phyloP scores from a whole-genome alignment of 53 echinoderm and acorn worm species.

The Echinometra lucunter region DNA sequence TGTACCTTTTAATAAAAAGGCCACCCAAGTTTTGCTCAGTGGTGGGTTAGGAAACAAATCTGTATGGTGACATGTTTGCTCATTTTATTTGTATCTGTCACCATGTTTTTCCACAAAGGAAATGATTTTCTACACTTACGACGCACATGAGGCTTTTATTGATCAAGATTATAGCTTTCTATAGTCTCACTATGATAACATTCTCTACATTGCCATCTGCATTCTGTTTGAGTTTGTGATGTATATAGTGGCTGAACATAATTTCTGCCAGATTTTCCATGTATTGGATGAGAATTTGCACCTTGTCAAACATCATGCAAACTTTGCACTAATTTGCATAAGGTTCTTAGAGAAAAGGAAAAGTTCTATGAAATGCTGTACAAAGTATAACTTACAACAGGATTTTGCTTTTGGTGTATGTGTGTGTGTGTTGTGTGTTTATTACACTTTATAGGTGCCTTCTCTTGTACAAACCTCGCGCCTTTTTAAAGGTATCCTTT shows the following conservation, averaged over 20 bases:
- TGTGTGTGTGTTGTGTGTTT: too few species aligned
- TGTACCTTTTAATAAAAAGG: not conserved
- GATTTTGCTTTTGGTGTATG: too few species aligned
- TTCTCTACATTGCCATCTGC: not conserved
- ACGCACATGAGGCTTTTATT: not conserved
- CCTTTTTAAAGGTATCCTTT: too few species aligned
- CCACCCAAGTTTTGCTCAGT: not conserved
- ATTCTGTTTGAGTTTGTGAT: not conserved
- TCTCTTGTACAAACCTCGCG: too few species aligned
- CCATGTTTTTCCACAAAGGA: not conserved
- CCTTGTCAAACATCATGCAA: not conserved
- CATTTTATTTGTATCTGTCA: not conserved
- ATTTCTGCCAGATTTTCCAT: constrained; percentile 11
- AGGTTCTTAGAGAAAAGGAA: too few species aligned
- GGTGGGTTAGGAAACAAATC: not conserved
- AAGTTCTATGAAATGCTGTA: too few species aligned
- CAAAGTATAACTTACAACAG: too few species aligned
- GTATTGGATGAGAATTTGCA: not conserved
- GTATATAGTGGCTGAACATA: not conserved
- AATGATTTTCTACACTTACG: not conserved
- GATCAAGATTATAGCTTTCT: not conserved
- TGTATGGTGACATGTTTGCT: not conserved
- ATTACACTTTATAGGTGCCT: too few species aligned
- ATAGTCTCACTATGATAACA: constrained; percentile 12
- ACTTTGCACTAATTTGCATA: too few species aligned